Conservation (phyloP, 2,888 invertebrate species). For the Microchrysa polita region DNA sequence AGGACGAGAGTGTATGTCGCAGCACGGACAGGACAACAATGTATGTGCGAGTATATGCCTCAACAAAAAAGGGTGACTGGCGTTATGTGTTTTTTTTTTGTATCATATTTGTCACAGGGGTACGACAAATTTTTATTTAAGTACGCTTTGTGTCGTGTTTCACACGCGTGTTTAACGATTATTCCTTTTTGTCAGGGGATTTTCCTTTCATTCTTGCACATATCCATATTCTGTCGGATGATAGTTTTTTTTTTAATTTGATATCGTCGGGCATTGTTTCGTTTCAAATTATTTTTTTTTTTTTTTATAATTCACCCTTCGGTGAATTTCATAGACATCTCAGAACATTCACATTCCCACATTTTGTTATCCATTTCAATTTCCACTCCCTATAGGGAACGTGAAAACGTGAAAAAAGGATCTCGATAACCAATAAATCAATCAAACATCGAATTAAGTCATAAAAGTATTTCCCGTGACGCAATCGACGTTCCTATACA, state of each 20-base stretch:
- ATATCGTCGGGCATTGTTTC: neutral
- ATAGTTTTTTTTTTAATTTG: constrained; percentile 2
- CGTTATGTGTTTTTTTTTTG: neutral
- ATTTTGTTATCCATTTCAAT: constrained; percentile 24
- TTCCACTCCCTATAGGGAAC: neutral
- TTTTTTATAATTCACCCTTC: neutral
- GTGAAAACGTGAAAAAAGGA: neutral
- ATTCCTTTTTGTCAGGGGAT: constrained; percentile 14
- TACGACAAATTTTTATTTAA: constrained; percentile 45
- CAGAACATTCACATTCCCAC: neutral
- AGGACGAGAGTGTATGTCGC: neutral
- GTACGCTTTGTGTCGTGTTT: constrained; percentile 41
- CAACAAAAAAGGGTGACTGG: neutral
- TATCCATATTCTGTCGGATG: constrained; percentile 4
- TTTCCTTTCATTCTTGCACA: constrained; percentile 1
- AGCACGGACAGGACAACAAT: neutral
- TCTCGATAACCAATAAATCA: constrained; percentile 37
- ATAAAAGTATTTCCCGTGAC: constrained; percentile 37
- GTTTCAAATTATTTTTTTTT: neutral
- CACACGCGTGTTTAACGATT: constrained; percentile 35
- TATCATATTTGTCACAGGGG: constrained; percentile 29
- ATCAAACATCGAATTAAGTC: constrained; percentile 44
- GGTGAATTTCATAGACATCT: too few species aligned
- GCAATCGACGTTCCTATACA: constrained; percentile 7
- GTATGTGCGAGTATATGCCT: neutral